Conservation (phyloP, 1,140 invertebrate genomes). For the Zeugodacus cucurbitae region DNA sequence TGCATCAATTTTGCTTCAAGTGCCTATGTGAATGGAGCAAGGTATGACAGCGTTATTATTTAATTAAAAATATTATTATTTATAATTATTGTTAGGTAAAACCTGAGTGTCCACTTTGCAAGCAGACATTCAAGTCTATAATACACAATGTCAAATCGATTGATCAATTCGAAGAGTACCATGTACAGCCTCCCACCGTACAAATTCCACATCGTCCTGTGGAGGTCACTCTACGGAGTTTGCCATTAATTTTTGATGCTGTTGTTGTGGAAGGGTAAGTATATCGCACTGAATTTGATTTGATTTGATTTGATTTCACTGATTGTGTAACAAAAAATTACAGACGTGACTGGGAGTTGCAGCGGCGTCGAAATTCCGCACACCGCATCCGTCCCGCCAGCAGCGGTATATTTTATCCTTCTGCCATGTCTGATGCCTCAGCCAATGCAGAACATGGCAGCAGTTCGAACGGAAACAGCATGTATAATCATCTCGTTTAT, state of each 20-base stretch:
- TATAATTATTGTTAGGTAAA: conserved; percentile 73
- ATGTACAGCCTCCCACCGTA: conserved; percentile 68
- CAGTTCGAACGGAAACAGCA: not conserved
- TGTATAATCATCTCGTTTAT: conserved; percentile 43
- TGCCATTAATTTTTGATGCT: conserved; percentile 53
- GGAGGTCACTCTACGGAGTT: conserved; percentile 40
- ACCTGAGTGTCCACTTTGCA: conserved; percentile 93
- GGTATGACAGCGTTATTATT: conserved; percentile 63
- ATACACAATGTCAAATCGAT: conserved; percentile 91
- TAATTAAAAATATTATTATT: not conserved
- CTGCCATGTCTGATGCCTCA: not conserved
- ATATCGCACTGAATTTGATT: too few relatives aligned
- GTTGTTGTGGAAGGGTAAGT: conserved; percentile 32
- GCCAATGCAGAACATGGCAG: not conserved
- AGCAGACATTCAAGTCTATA: conserved; percentile 89
- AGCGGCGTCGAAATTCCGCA: not conserved
- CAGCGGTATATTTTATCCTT: conserved; percentile 38
- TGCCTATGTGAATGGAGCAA: conserved; percentile 95
- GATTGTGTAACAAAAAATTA: not conserved
- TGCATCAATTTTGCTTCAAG: conserved; percentile 94
- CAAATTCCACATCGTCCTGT: conserved; percentile 48
- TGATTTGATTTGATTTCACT: too few relatives aligned
- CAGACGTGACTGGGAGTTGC: conserved; percentile 18
- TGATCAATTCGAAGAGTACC: conserved; percentile 88
- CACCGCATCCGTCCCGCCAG: conserved; percentile 31